phyloP scores from a whole-genome alignment of 2,888 invertebrate species.

The Dicroscelio sp. region DNA sequence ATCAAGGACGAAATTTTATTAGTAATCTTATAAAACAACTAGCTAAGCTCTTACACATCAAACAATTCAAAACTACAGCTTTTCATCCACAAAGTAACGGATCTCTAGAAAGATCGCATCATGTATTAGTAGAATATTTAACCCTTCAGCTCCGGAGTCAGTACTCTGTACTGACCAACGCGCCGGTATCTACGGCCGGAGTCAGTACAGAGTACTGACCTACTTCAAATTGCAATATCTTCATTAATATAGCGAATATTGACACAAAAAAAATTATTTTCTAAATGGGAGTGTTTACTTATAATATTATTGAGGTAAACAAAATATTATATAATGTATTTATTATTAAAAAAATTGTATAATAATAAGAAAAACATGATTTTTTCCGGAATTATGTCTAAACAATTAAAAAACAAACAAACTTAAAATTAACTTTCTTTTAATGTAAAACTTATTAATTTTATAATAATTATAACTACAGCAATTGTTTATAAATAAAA shows the following conservation, averaged over 20 bases:
- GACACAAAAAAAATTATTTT: slow-evolving; percentile 25
- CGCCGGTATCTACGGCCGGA: slow-evolving; percentile 2
- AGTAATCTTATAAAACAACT: too few relatives aligned
- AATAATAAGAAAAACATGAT: too few relatives aligned
- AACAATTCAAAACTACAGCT: too few relatives aligned
- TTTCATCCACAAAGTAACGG: too few relatives aligned
- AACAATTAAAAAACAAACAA: too few relatives aligned
- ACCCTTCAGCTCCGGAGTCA: slow-evolving; percentile 12
- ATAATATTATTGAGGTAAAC: slow-evolving; percentile 3
- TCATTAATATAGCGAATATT: slow-evolving; percentile 26
- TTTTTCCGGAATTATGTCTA: too few relatives aligned
- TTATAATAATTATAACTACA: not conserved
- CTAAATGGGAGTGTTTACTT: slow-evolving; percentile 29
- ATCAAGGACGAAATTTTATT: too few relatives aligned
- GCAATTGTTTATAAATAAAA: not conserved
- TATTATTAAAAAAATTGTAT: slow-evolving; percentile 1
- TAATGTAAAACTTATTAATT: not conserved
- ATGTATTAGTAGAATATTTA: too few relatives aligned
- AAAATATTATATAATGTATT: slow-evolving; percentile 11
- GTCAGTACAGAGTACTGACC: slow-evolving; percentile 23
- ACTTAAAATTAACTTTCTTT: not conserved
- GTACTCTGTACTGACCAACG: slow-evolving; percentile 23
- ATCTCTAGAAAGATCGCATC: too few relatives aligned
- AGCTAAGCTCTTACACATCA: too few relatives aligned
- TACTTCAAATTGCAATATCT: slow-evolving; percentile 23